Evolutionary conservation across 2,888 invertebrate genomes (phyloP).

Genomic region (Capitulum mitella): DNA sequence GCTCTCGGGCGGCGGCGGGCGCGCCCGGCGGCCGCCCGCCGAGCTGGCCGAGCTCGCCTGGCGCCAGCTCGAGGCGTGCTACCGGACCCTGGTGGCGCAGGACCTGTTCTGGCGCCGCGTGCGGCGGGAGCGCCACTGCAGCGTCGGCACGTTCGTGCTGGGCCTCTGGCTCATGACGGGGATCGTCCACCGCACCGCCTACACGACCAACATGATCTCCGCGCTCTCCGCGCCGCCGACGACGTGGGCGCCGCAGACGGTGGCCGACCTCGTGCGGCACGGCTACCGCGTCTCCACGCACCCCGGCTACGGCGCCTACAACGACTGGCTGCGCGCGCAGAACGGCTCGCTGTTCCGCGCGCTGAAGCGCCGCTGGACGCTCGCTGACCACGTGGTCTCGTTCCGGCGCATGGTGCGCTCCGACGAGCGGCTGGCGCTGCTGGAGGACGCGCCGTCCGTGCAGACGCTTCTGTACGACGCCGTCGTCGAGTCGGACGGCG

Average conservation of each 20-base stretch:
- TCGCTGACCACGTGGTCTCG: background rate
- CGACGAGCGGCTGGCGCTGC: background rate
- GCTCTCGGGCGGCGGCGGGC: background rate
- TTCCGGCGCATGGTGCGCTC: background rate
- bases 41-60: background rate
- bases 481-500: background rate
- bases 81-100: background rate
- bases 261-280: background rate
- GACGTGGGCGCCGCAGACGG: background rate
- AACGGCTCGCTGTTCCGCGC: background rate
- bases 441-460: background rate
- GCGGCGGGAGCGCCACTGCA: too few relatives aligned
- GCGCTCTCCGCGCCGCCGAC: background rate
- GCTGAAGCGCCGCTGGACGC: background rate
- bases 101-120: too few relatives aligned
- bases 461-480: too few relatives aligned
- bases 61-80: background rate
- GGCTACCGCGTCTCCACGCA: background rate
- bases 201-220: background rate
- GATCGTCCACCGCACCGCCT: slow-evolving; percentile 16
- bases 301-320: background rate
- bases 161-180: background rate
- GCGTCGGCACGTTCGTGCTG: background rate
- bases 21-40: background rate
- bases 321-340: background rate